Percentiles rank a stretch among this genome's conserved stretches.
Conservation (phyloP, 2,797 vertebrate species). For the Sitta carolinensis region DNA sequence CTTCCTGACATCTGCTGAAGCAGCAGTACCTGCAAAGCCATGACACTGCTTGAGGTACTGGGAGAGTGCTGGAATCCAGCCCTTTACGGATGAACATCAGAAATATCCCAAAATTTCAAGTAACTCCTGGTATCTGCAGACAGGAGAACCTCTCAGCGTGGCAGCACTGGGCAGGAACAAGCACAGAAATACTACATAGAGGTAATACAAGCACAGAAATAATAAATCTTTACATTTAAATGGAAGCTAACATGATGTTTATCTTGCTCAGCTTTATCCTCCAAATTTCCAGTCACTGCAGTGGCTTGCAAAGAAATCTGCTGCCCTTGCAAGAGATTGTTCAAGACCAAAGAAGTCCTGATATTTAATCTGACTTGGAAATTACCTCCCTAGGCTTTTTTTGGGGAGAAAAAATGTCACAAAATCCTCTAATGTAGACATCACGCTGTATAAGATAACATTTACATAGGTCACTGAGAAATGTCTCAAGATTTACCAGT, state of each 20-base stretch:
- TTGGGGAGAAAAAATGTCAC: neutral
- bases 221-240: neutral
- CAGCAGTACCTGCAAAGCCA: neutral
- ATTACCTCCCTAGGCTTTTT: neutral
- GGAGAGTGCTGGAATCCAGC: neutral
- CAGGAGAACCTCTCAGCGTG: neutral
- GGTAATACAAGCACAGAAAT: neutral
- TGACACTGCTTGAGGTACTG: neutral
- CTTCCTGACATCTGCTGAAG: slow-evolving; percentile 27
- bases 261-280: neutral
- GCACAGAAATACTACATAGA: neutral
- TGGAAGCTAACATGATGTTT: neutral
- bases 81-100: neutral
- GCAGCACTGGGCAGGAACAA: neutral
- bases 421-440: neutral
- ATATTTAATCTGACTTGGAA: neutral
- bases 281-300: neutral
- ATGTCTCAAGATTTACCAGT: neutral
- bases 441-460: neutral
- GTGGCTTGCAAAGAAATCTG: neutral
- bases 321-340: neutral
- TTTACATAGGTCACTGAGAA: neutral
- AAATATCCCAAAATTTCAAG: neutral
- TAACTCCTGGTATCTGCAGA: neutral
- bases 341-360: neutral